A percentile compares a stretch with the other conserved stretches of the same genome.
Conservation (phyloP, 2,797 vertebrate genomes). For the Rousettus madagascariensis region DNA sequence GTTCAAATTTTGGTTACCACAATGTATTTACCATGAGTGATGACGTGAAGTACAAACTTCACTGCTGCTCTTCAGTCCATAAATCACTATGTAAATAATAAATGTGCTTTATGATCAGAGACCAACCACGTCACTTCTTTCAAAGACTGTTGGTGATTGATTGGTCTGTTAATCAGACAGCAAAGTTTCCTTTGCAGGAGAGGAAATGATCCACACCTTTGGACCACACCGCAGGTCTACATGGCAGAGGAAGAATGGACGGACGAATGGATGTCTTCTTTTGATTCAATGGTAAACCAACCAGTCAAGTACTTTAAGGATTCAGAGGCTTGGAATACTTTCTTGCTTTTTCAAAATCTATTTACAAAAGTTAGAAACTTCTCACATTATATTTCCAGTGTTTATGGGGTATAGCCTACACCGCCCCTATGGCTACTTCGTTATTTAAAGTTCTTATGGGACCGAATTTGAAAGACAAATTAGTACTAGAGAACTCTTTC, state of each 20-base stretch:
- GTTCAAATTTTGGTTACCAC: not conserved
- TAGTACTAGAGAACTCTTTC: slow-evolving; percentile 23
- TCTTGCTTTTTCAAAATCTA: not conserved
- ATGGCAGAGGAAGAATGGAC: not conserved
- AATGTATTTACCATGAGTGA: not conserved
- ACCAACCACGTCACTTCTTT: not conserved
- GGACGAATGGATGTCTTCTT: not conserved
- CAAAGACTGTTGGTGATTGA: not conserved
- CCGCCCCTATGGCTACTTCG: not conserved
- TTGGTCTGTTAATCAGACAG: not conserved
- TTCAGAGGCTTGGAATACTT: not conserved
- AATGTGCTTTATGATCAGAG: not conserved
- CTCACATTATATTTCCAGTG: not conserved
- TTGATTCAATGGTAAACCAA: not conserved
- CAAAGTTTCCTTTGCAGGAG: not conserved
- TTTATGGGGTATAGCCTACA: not conserved
- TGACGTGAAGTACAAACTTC: not conserved
- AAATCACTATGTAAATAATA: not conserved
- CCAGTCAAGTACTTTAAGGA: not conserved
- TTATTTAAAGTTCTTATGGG: not conserved
- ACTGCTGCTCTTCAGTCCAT: not conserved
- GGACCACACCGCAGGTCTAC: not conserved
- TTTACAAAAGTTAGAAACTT: not conserved
- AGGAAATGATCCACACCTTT: not conserved
- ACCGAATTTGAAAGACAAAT: slow-evolving; percentile 24